Percentiles rank a stretch among this genome's conserved stretches.
Conservation (phyloP, 2,888 invertebrate species). For the Machimus atricapillus region DNA sequence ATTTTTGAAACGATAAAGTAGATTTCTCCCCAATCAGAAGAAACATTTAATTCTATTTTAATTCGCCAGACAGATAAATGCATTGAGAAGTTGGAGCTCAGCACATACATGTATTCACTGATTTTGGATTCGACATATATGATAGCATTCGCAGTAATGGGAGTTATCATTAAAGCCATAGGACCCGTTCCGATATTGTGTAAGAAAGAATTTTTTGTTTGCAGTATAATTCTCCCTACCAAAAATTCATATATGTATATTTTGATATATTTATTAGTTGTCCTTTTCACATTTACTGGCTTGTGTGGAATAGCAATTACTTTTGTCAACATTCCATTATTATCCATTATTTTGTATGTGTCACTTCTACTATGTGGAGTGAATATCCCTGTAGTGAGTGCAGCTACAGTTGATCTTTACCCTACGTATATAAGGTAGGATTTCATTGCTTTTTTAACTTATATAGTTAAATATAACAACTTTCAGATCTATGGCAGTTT, state of each 20-base stretch:
- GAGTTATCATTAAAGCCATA: slow-evolving; percentile 53
- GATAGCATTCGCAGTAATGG: slow-evolving; percentile 54
- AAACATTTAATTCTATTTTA: neutral
- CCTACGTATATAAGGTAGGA: slow-evolving; percentile 57
- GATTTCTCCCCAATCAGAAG: too few species aligned
- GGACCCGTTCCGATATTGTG: slow-evolving; percentile 54
- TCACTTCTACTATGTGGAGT: slow-evolving; percentile 53
- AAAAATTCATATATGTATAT: too few species aligned
- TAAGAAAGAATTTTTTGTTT: slow-evolving; percentile 46
- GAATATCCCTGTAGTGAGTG: slow-evolving; percentile 55
- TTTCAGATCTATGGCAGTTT: neutral
- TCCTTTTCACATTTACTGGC: slow-evolving; percentile 51
- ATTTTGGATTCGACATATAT: slow-evolving; percentile 53
- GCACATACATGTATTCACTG: slow-evolving; percentile 54
- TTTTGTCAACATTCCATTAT: slow-evolving; percentile 51
- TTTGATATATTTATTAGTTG: slow-evolving; percentile 45
- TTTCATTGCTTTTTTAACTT: too few species aligned
- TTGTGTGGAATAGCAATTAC: slow-evolving; percentile 50
- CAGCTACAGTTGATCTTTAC: slow-evolving; percentile 56
- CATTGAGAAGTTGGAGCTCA: slow-evolving; percentile 52
- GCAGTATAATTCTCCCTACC: neutral
- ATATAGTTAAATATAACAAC: too few species aligned
- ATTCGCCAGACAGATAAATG: neutral
- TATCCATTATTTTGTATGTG: slow-evolving; percentile 54
- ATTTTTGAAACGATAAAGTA: too few species aligned